Conservation (phyloP, 1,140 invertebrate species). For the Hylyphantes graminicola region DNA sequence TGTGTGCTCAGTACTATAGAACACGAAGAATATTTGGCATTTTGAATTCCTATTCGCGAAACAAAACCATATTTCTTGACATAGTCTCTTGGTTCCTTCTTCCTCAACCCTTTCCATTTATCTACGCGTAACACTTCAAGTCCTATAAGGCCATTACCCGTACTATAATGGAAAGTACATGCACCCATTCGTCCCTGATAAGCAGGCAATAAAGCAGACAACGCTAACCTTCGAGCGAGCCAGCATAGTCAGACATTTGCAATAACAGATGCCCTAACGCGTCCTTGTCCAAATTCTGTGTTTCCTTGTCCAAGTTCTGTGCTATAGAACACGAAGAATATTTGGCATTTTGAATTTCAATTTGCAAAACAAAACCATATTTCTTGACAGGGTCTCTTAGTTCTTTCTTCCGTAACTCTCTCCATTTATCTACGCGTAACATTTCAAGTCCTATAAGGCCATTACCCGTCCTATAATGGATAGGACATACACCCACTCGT, state of each 20-base stretch:
- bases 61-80: background rate
- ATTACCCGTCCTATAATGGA: constrained; percentile 55
- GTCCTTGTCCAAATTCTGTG: constrained; percentile 25
- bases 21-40: too few relatives aligned
- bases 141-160: constrained; percentile 28
- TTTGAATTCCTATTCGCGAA: too few relatives aligned
- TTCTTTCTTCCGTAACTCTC: constrained; percentile 22
- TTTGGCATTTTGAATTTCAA: too few relatives aligned
- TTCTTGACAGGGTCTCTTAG: background rate
- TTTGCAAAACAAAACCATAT: too few relatives aligned
- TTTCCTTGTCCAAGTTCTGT: too few relatives aligned
- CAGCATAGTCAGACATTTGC: constrained; percentile 1
- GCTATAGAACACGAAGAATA: too few relatives aligned
- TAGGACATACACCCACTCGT: constrained; percentile 12
- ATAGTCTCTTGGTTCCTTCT: constrained; percentile 10
- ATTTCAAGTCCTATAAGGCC: constrained; percentile 50
- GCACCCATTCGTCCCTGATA: constrained; percentile 10
- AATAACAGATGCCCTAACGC: constrained; percentile 42
- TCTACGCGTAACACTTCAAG: constrained; percentile 27
- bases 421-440: constrained; percentile 41
- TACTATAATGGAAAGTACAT: constrained; percentile 25
- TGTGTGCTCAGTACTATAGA: background rate
- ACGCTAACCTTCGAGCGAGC: constrained; percentile 29
- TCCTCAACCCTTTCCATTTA: constrained; percentile 9
- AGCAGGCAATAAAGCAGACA: constrained; percentile 40